phyloP scores from a whole-genome alignment of 2,113 vertebrate species.

The Ciconia boyciana region DNA sequence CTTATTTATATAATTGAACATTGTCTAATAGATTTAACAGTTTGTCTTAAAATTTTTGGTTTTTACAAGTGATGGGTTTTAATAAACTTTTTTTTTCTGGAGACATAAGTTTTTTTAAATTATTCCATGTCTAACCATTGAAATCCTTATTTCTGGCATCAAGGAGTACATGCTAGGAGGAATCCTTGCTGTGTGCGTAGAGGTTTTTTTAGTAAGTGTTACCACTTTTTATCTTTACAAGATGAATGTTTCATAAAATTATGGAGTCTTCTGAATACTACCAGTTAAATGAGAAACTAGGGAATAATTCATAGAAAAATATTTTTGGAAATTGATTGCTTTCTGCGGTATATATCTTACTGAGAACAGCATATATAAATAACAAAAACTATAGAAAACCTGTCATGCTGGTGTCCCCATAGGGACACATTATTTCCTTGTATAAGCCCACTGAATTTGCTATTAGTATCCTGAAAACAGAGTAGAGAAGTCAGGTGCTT shows the following conservation, averaged over 20 bases:
- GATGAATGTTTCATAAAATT: background rate
- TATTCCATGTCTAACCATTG: background rate
- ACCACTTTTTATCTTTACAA: background rate
- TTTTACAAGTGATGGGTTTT: background rate
- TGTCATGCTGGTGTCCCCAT: background rate
- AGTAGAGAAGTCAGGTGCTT: background rate
- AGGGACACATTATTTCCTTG: background rate
- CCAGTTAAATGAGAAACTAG: background rate
- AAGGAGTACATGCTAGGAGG: background rate
- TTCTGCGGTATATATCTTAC: background rate
- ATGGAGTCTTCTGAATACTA: background rate
- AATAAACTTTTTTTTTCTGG: background rate
- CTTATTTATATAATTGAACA: background rate
- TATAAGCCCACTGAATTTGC: background rate
- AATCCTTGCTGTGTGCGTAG: background rate
- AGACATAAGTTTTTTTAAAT: background rate
- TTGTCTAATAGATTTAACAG: background rate
- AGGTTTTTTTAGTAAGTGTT: background rate
- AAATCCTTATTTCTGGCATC: background rate
- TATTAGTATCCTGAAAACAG: background rate
- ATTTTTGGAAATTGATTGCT: background rate
- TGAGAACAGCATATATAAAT: background rate
- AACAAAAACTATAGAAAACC: background rate
- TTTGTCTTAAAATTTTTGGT: background rate
- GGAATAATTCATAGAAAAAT: background rate